Evolutionary conservation across 30 jellyfish, hydroid and myxozoan genomes (phyloP).

Genomic region (Aurelia aurita): DNA sequence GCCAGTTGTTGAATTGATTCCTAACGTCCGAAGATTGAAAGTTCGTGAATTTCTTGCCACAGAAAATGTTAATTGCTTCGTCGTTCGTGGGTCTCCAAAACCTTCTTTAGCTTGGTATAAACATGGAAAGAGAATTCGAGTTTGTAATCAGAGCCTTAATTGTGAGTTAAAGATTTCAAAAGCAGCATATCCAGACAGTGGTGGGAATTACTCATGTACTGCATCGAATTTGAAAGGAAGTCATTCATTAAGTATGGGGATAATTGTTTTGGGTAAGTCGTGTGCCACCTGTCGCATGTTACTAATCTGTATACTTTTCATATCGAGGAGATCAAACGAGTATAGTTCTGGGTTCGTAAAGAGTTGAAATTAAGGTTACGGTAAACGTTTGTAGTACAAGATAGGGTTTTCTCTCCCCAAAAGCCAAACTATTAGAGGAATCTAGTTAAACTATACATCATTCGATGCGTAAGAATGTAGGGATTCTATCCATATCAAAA

Average conservation of each 20-base stretch:
- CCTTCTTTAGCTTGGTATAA: conserved; percentile 70
- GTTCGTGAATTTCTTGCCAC: conserved; percentile 11
- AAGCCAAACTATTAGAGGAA: no score
- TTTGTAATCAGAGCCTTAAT: conserved; percentile 1
- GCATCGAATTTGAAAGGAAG: conserved; percentile 55
- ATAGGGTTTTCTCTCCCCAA: no score
- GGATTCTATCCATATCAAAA: no score
- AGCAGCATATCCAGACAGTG: conserved; percentile 23
- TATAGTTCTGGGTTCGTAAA: no score
- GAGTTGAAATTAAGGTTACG: no score
- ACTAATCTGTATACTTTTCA: no score
- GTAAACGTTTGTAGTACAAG: no score
- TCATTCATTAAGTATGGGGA: background rate
- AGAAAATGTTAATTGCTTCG: background rate
- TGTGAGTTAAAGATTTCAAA: conserved; percentile 16
- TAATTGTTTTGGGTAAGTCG: conserved; percentile 7
- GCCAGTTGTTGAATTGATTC: conserved; percentile 10
- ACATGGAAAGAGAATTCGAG: conserved; percentile 3
- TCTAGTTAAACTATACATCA: no score
- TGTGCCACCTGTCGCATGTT: background rate
- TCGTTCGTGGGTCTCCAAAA: conserved; percentile 48
- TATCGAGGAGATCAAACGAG: no score
- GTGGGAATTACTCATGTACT: conserved; percentile 39
- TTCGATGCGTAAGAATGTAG: no score
- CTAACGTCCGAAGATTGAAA: background rate